Evolutionary conservation across 2,113 vertebrate genomes (phyloP).

Genomic region (Prochilodus magdalenae): DNA sequence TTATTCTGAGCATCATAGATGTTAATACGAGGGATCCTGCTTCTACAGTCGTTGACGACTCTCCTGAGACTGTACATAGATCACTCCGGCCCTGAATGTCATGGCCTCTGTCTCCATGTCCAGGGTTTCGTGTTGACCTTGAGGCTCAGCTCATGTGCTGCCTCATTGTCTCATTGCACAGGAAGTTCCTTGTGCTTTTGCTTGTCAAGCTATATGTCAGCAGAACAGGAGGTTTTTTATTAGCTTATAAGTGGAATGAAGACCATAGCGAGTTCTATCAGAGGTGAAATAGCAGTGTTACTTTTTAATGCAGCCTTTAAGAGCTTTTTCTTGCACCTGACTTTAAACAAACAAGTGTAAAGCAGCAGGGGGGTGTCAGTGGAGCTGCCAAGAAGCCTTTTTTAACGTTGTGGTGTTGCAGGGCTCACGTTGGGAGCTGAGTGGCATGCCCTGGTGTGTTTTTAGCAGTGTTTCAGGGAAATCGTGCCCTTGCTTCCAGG

Average conservation of each 20-base stretch:
- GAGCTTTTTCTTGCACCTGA: conserved; percentile 12
- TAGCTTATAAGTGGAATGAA: not conserved
- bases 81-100: conserved; percentile 18
- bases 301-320: conserved; percentile 37
- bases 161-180: not conserved
- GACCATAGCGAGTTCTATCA: not conserved
- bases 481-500: not conserved
- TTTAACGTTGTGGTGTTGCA: conserved; percentile 27
- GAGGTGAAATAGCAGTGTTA: conserved; percentile 8
- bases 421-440: conserved; percentile 8
- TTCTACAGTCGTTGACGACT: not conserved
- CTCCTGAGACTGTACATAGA: not conserved
- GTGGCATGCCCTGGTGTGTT: not conserved
- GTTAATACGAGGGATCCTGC: not conserved
- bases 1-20: not conserved
- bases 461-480: not conserved
- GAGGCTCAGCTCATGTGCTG: not conserved
- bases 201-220: not conserved
- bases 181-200: not conserved
- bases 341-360: conserved; percentile 35
- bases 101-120: not conserved
- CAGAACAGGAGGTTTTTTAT: conserved; percentile 4
- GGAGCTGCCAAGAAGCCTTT: conserved; percentile 12
- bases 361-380: not conserved
- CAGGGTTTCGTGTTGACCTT: conserved; percentile 4